phyloP scores from a whole-genome alignment of 2,888 invertebrate species.

The Chloroclystis v-ata region DNA sequence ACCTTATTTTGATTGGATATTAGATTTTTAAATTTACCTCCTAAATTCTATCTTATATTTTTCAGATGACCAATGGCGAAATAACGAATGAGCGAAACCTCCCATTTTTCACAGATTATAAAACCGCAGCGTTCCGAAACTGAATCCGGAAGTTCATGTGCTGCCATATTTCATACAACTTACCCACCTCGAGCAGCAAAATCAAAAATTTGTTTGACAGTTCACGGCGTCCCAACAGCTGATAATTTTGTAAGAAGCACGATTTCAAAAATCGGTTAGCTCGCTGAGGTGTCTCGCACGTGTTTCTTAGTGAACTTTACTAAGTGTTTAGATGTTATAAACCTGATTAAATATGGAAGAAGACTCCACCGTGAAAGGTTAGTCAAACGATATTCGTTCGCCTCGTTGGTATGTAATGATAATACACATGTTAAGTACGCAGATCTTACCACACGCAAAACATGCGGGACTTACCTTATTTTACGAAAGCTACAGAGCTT shows the following conservation, averaged over 20 bases:
- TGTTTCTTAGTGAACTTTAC: slow-evolving; percentile 39
- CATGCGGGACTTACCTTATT: neutral
- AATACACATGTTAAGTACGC: slow-evolving; percentile 15
- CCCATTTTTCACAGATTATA: slow-evolving; percentile 5
- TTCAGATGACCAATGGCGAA: neutral
- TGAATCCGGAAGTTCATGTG: slow-evolving; percentile 37
- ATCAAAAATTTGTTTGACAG: slow-evolving; percentile 46
- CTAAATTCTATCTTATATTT: too few relatives aligned
- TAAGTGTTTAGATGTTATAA: slow-evolving; percentile 28
- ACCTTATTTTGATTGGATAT: too few relatives aligned
- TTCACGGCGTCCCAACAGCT: slow-evolving; percentile 70
- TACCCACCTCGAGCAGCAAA: neutral
- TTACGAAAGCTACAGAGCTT: too few relatives aligned
- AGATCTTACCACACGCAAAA: slow-evolving; percentile 1
- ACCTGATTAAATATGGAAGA: slow-evolving; percentile 50
- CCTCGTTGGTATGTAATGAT: neutral
- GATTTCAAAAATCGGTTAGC: slow-evolving; percentile 42
- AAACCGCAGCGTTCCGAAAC: slow-evolving; percentile 12
- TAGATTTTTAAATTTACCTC: too few relatives aligned
- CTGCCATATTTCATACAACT: slow-evolving; percentile 35
- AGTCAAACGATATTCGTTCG: slow-evolving; percentile 18
- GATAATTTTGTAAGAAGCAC: slow-evolving; percentile 49
- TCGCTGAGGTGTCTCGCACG: slow-evolving; percentile 48
- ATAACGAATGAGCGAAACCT: neutral
- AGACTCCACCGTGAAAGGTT: slow-evolving; percentile 56